Evolutionary conservation across 2,113 vertebrate species (phyloP), one percentile per base, ranked within the genome.

Genomic region (Petrocephalus zakoni): DNA sequence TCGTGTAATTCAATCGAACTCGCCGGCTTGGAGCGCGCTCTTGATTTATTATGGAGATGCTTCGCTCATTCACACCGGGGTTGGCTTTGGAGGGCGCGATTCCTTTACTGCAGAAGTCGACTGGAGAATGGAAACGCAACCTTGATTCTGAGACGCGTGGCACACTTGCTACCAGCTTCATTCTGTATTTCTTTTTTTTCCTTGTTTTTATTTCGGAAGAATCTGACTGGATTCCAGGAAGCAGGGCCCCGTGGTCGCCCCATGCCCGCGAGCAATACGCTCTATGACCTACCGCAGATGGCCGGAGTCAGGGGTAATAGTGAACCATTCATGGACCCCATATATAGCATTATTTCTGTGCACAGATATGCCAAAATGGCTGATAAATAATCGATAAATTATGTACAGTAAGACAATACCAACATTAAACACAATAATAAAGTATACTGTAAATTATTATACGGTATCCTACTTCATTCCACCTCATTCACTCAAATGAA

Each of bases 1-100:
- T 51, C 37, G n/a, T 81, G 87, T 88, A 25, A n/a, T 88, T 88
- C 86, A 89, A 89, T 90, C 68, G 87, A 25, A 6, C 34, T 10
- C 46, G 52, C n/a, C 46, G 1, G 29, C 42, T 84, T 42, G 15
- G 47, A 87, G 75, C 25, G 61, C 72, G 22, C 78, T 49, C n/a
- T 49, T 29, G 25, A 47, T 81, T 87, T 85, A 87, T 82, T 86
- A 13, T 25, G 19, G 34, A 84, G 42, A 19, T 86, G 4, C 84
- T 53, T 87, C 52, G 5, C 68, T 89, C 21, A 82, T 34, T 82
- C 42, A 5, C 46, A 42, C 34, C 5, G 56, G 55, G 17, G 72
- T 51, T 72, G 83, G 89, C 49, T n/a, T 47, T 42, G 72, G 89
- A 53, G 86, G 29, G 15, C 22, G 25, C 19, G 52, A 87, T 42